Base-by-base conservation (phyloP, 2,888 invertebrate genomes). In the Bembecia ichneumoniformis region DNA sequence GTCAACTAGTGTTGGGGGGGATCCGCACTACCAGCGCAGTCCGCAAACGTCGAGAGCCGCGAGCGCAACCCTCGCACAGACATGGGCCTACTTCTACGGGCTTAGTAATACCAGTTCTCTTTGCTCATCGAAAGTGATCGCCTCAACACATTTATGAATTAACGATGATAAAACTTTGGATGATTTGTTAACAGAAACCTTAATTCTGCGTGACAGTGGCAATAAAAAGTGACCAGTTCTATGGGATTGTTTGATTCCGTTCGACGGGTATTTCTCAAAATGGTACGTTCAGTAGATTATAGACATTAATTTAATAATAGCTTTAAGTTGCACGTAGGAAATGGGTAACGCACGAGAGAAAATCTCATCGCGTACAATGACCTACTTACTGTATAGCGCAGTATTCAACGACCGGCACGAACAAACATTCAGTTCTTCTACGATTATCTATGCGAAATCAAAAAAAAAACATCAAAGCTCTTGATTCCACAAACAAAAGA, bases 1-100 rank as follows among this genome's bases (percentile, higher is more conserved):
- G 84, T 84, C 86, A 81, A 72, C 70, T 62, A 70, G 65, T 59
- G 58, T 62, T 68, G 72, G 78, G 64, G 79, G 79, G 77, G 76
- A 64, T n/a, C 66, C 58, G 59, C 63, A 57, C 53, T 62, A 65
- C 55, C 63, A 54, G 59, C 65, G 58, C 63, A 83, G 80, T 82
- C 65, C 73, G 71, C 63, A 63, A 68, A 66, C 68, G 70, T 61
- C 76, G 63, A 66, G 65, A 63, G 72, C 63, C 77, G 74, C 71
- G 75, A 63, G 79, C 77, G 77, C 71, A 75, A 68, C 71, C 65
- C 56, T 51, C 54, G 66, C 66, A 67, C 66, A 70, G 73, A 69
- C 69, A 82, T 83, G 83, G 74, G 63, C 65, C 63, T 62, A 55
- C 63, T 58, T 59, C 63, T 62, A 60, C 61, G 62, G 55, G 62